Evolutionary conservation across 2,797 vertebrate genomes (phyloP).

Genomic region (Myripristis jacobus): DNA sequence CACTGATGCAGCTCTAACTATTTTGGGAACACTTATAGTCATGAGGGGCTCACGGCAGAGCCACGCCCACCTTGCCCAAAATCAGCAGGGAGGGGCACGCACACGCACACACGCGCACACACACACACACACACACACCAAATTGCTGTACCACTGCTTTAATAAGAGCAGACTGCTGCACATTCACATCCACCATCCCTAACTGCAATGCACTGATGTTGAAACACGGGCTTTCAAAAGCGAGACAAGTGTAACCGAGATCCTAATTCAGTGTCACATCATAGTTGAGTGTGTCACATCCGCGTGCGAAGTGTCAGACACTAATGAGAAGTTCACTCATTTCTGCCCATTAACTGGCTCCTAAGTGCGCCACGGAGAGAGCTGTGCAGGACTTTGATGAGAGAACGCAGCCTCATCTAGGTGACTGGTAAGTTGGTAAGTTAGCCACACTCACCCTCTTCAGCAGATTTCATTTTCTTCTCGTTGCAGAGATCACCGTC

Average conservation of each 20-base stretch:
- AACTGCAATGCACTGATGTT: not conserved
- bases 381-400: not conserved
- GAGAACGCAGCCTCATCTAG: not conserved
- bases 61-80: slow-evolving; percentile 67
- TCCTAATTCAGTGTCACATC: not conserved
- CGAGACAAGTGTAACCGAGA: not conserved
- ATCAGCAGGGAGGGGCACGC: slow-evolving; percentile 63
- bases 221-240: not conserved
- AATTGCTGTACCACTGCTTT: slow-evolving; percentile 18
- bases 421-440: no score
- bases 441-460: slow-evolving; percentile 88
- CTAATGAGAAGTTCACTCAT: not conserved
- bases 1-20: slow-evolving; percentile 45
- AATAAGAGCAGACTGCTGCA: not conserved
- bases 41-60: slow-evolving; percentile 15
- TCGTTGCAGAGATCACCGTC: slow-evolving; percentile 60
- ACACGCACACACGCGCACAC: no score
- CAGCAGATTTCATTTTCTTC: slow-evolving; percentile 90
- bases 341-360: not conserved
- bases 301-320: not conserved
- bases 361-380: not conserved
- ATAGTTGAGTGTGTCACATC: not conserved
- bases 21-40: slow-evolving; percentile 55
- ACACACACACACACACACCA: no score
- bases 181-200: not conserved